A percentile compares a stretch with the other conserved stretches of the same genome.
These are phyloP conservation scores for Pemphredon lugubris DNA, from an alignment of 2,888 invertebrate genomes.

Conservation along the genomic window DNA sequence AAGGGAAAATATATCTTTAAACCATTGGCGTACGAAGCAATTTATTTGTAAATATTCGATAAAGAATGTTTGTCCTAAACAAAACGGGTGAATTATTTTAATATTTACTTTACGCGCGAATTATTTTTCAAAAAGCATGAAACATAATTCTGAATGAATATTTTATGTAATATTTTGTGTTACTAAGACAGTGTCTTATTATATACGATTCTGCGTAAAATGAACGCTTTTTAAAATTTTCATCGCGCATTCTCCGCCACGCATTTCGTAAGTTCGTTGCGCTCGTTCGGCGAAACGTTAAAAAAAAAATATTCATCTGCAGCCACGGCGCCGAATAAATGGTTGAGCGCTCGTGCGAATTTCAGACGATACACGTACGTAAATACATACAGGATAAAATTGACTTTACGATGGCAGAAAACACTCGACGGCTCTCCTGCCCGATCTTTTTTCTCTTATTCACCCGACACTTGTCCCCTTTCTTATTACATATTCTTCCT, in stretches of 20 bases:
- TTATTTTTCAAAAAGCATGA: too few relatives aligned
- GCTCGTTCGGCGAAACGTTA: slow-evolving; percentile 4
- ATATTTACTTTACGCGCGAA: too few relatives aligned
- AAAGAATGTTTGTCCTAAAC: too few relatives aligned
- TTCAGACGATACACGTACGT: slow-evolving; percentile 17
- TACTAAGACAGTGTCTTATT: not conserved
- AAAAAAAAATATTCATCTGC: slow-evolving; percentile 33
- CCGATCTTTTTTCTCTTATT: not conserved
- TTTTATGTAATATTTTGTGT: not conserved
- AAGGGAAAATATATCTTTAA: too few relatives aligned
- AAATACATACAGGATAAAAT: slow-evolving; percentile 53
- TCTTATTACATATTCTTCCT: not conserved
- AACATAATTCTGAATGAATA: too few relatives aligned
- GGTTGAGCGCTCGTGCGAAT: not conserved
- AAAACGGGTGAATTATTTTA: not conserved
- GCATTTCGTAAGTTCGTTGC: slow-evolving; percentile 1
- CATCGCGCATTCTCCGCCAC: slow-evolving; percentile 24
- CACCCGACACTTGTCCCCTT: not conserved
- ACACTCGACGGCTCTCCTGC: slow-evolving; percentile 26
- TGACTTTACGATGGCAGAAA: slow-evolving; percentile 60
- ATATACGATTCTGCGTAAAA: not conserved
- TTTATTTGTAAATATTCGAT: too few relatives aligned
- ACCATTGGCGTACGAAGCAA: too few relatives aligned
- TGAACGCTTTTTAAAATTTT: not conserved
- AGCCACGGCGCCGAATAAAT: slow-evolving; percentile 14